These are phyloP conservation scores for Habrosyne pyritoides DNA, from an alignment of 2,888 invertebrate genomes.

Conservation along the genomic window DNA sequence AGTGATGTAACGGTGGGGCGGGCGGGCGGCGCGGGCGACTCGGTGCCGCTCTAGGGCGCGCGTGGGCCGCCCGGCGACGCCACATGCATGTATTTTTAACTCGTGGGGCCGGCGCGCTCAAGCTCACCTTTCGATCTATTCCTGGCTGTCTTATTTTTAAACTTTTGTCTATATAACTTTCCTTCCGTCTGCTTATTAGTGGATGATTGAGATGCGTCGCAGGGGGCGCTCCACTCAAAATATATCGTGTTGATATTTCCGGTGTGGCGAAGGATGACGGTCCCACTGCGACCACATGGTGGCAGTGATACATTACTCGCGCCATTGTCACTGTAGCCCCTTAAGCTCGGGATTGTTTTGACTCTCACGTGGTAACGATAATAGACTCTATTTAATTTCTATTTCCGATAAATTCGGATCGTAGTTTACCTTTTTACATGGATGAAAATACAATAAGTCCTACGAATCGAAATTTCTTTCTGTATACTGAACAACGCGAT, in stretches of 20 bases:
- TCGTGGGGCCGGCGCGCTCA: constrained; percentile 73
- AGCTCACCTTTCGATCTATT: constrained; percentile 83
- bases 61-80: constrained; percentile 62
- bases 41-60: constrained; percentile 56
- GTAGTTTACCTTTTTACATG: too few relatives aligned
- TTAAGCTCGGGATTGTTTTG: constrained; percentile 40
- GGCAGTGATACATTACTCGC: constrained; percentile 41
- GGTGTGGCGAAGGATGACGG: constrained; percentile 48
- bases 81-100: constrained; percentile 68
- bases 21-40: constrained; percentile 40
- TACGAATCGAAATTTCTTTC: too few relatives aligned
- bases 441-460: too few relatives aligned
- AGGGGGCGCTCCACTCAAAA: constrained; percentile 75
- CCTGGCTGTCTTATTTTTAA: constrained; percentile 74
- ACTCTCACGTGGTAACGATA: neutral
- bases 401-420: too few relatives aligned
- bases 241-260: constrained; percentile 74
- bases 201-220: constrained; percentile 81
- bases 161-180: constrained; percentile 83
- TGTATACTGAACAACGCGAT: too few relatives aligned
- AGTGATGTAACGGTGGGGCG: constrained; percentile 37
- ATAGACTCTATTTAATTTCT: neutral
- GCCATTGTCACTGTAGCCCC: constrained; percentile 51
- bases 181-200: constrained; percentile 81
- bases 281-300: constrained; percentile 48